Conservation (phyloP, 2,113 vertebrate genomes). For the Nestor notabilis region DNA sequence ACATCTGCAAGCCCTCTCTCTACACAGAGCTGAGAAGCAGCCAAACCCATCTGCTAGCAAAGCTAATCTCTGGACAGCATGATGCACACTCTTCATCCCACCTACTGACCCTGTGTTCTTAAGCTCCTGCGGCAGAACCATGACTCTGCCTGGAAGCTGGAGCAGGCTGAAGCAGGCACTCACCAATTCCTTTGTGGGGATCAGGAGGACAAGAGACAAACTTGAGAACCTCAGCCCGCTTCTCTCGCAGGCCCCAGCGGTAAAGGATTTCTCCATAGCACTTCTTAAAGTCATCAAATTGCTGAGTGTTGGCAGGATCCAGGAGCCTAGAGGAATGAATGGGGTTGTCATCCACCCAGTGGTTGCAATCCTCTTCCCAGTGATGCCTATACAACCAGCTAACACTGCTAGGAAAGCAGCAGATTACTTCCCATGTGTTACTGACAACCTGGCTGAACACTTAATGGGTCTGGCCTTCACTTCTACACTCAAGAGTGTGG, state of each 20-base stretch:
- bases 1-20: neutral
- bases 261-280: constrained; percentile 96
- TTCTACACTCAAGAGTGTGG: neutral
- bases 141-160: neutral
- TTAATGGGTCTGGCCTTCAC: neutral
- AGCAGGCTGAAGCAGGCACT: neutral
- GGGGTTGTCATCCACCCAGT: neutral
- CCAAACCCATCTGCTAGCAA: neutral
- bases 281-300: constrained; percentile 98
- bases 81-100: neutral
- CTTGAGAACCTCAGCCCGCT: constrained; percentile 94
- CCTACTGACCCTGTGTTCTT: neutral
- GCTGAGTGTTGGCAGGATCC: constrained; percentile 90
- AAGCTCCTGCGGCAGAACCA: fast-evolving
- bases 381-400: neutral
- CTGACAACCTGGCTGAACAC: neutral
- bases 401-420: neutral
- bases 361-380: neutral
- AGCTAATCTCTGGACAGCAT: neutral
- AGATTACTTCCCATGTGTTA: neutral
- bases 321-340: constrained; percentile 81
- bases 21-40: neutral
- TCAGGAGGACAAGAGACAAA: constrained; percentile 94
- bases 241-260: constrained; percentile 94
- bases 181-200: constrained; percentile 95